Percentiles rank a stretch among this genome's conserved stretches.
phyloP scores from a whole-genome alignment of 1,140 invertebrate species.

The Psix sp. region DNA sequence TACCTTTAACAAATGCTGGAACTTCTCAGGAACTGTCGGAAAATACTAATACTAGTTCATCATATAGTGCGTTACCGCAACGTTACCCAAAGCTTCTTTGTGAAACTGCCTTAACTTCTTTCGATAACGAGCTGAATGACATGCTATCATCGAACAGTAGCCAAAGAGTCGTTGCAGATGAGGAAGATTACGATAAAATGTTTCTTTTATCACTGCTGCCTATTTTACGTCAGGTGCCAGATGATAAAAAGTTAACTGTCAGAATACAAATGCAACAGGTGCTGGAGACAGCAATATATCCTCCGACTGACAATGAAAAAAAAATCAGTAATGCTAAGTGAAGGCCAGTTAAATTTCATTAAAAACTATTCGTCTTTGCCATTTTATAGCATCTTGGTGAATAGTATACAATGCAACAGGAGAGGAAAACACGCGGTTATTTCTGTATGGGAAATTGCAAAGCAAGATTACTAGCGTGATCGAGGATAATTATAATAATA shows the following conservation, averaged over 20 bases:
- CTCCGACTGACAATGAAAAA: conserved; percentile 58
- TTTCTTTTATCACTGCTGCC: conserved; percentile 71
- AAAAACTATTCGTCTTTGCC: no score
- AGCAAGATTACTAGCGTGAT: no score
- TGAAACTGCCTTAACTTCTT: conserved; percentile 66
- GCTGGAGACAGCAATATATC: conserved; percentile 64
- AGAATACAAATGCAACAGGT: conserved; percentile 74
- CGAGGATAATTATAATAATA: no score
- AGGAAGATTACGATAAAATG: conserved; percentile 75
- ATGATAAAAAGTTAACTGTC: conserved; percentile 71
- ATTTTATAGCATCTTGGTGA: no score
- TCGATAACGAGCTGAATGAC: conserved; percentile 68
- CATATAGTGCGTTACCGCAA: conserved; percentile 47
- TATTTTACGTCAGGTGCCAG: conserved; percentile 68
- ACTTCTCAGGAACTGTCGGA: conserved; percentile 61
- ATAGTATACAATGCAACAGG: no score
- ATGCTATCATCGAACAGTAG: conserved; percentile 66
- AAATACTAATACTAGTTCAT: conserved; percentile 37
- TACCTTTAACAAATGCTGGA: conserved; percentile 57
- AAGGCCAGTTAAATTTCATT: no score
- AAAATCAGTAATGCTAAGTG: conserved; percentile 5
- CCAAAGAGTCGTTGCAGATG: conserved; percentile 59
- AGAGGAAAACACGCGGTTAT: no score
- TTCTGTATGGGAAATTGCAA: no score
- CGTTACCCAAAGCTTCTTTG: conserved; percentile 67